Evolutionary conservation across 1,140 invertebrate genomes (phyloP), one percentile per base, ranked within the genome.

Genomic region (Drosophila santomea): DNA sequence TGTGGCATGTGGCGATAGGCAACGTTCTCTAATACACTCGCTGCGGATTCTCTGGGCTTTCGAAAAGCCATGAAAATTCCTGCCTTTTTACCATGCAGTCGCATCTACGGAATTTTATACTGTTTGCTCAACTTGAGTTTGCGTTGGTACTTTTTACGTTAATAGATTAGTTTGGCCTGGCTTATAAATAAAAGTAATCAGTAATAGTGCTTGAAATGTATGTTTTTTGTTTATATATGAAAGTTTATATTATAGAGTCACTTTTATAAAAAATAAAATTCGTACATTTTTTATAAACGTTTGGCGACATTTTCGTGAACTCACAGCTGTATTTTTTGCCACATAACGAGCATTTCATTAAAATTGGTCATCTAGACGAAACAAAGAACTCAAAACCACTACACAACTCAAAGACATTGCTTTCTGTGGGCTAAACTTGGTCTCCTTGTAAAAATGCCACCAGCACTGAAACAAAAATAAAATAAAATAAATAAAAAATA

Each of bases 381-480:
- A 32, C 55, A 59, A 64, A 63, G 15, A 35, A 62, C 38, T 35
- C 15, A 43, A 44, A 36, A 32, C 8, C n/a, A 35, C 36, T 62
- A 23, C 52, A 35, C 11, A 14, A 14, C 47, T 28, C 38, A 3
- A 25, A 32, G 17, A 38, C 17, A 61, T n/a, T 67, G 58, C 58
- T 38, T 25, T 0, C 39, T 3, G 20, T 60, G 43, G 58, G 28
- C 35, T 4, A 67, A 67, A 43, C 36, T 63, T 50, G 17, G 38
- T 28, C 28, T 63, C 28, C 58, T 48, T 67, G 57, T 61, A 5
- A 25, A 62, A 62, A 41, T 41, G 57, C 62, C 55, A 17, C 1
- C 1, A 11, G 11, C 25, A 20, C 48, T 12, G 55, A 64, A 67
- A 48, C 39, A 20, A 28, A 15, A 11, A 10, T 32, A 25, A 17